A percentile compares a stretch with the other conserved stretches of the same genome.
Evolutionary conservation across 1,140 invertebrate species (phyloP).

Genomic region (Drosophila guanche): DNA sequence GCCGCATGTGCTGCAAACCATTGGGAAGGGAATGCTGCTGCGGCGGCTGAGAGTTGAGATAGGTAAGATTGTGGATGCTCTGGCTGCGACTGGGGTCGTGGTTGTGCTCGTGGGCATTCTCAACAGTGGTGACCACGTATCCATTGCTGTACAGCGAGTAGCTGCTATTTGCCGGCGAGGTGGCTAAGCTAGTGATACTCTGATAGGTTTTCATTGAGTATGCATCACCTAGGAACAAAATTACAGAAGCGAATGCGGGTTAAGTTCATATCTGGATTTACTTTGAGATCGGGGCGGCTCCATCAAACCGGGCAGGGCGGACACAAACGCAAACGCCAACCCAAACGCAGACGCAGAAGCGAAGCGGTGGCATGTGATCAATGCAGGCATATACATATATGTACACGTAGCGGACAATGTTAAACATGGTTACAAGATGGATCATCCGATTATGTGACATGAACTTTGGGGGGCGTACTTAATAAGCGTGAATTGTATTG

Average conservation of each 20-base stretch:
- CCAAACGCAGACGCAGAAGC: constrained; percentile 38
- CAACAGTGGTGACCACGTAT: constrained; percentile 69
- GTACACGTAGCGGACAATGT: constrained; percentile 57
- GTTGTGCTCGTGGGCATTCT: constrained; percentile 47
- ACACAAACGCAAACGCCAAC: too few relatives aligned
- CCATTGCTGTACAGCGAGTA: constrained; percentile 82
- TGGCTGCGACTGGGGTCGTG: constrained; percentile 69
- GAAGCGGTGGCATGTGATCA: constrained; percentile 43
- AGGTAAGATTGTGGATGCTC: constrained; percentile 69
- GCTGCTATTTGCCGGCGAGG: constrained; percentile 80
- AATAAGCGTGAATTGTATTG: constrained; percentile 51
- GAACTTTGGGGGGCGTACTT: constrained; percentile 43
- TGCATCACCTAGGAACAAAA: constrained; percentile 79
- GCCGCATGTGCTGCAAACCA: constrained; percentile 52
- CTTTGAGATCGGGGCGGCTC: constrained; percentile 21
- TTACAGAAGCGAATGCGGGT: constrained; percentile 63
- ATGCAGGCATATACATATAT: constrained; percentile 42
- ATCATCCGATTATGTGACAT: constrained; percentile 38
- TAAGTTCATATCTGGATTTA: constrained; percentile 45
- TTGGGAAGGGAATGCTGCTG: constrained; percentile 25
- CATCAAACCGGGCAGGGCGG: constrained; percentile 15
- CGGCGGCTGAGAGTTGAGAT: constrained; percentile 25
- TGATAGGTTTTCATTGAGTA: constrained; percentile 84
- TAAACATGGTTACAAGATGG: constrained; percentile 55
- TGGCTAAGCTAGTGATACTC: constrained; percentile 84